A percentile compares a stretch with the other conserved stretches of the same genome.
These are phyloP conservation scores for Callipepla squamata DNA, from an alignment of 2,113 vertebrate genomes.

Conservation along the genomic window DNA sequence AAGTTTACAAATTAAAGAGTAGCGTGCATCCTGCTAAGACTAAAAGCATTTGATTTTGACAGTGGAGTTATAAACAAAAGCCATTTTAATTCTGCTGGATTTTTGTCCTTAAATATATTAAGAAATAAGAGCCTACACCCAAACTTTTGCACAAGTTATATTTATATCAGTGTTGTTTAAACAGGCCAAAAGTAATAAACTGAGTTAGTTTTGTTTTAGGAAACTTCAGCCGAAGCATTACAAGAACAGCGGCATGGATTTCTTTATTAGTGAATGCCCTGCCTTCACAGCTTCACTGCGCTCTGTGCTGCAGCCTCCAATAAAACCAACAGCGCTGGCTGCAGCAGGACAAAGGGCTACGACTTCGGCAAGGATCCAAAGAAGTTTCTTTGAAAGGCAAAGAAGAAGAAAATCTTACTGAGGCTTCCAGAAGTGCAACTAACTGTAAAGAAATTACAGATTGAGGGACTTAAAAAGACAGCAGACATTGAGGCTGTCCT, in stretches of 20 bases:
- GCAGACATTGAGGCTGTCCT: background rate
- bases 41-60: conserved; percentile 63
- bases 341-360: background rate
- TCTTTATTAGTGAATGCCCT: conserved; percentile 15
- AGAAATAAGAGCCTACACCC: conserved; percentile 36
- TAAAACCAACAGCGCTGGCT: background rate
- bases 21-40: conserved; percentile 43
- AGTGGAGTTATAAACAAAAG: conserved; percentile 57
- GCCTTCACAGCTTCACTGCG: conserved; percentile 15
- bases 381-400: background rate
- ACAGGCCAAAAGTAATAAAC: conserved; percentile 64
- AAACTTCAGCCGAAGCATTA: conserved; percentile 60
- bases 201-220: conserved; percentile 65
- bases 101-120: conserved; percentile 51
- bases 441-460: background rate
- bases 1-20: conserved; percentile 68
- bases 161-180: conserved; percentile 68
- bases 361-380: background rate
- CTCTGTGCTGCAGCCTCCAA: background rate
- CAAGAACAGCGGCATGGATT: background rate
- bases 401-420: background rate
- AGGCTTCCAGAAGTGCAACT: conserved; percentile 10
- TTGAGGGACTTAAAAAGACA: background rate
- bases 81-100: conserved; percentile 30
- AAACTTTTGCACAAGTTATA: conserved; percentile 40